Conservation (phyloP, 1,140 invertebrate species). For the Holcopasites calliopsidis region DNA sequence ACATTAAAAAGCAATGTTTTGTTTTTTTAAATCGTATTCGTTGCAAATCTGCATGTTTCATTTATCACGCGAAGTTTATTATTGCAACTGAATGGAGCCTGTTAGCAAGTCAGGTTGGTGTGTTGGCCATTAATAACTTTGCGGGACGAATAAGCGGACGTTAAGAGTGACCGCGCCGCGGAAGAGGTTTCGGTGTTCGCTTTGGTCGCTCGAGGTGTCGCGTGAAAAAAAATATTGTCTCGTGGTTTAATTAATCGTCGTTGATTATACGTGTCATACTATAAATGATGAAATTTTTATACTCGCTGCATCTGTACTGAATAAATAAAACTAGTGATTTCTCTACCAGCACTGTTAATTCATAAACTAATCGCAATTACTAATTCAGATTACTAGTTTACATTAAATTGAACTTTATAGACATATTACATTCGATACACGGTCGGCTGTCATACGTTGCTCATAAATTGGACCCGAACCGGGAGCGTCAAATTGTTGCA, state of each 20-base stretch:
- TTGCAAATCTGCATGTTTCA: constrained; percentile 12
- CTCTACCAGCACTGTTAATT: too few species aligned
- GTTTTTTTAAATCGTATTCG: constrained; percentile 9
- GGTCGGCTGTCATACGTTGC: constrained; percentile 11
- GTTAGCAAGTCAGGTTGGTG: constrained; percentile 3
- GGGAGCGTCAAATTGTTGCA: constrained; percentile 21
- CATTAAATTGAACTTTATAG: neutral
- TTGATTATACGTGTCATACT: too few species aligned
- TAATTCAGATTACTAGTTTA: too few species aligned
- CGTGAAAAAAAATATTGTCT: constrained; percentile 18
- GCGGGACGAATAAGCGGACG: constrained; percentile 48
- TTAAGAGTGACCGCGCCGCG: constrained; percentile 23
- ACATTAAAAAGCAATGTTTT: constrained; percentile 13
- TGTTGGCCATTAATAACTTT: constrained; percentile 42
- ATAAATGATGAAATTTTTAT: too few species aligned
- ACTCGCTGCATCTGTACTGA: too few species aligned
- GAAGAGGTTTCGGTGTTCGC: constrained; percentile 27
- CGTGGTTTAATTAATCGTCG: constrained; percentile 26
- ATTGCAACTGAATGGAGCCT: constrained; percentile 30
- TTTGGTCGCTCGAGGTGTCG: neutral
- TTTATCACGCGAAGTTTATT: constrained; percentile 33
- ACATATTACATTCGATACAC: constrained; percentile 5
- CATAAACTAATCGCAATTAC: too few species aligned
- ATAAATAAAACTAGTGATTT: too few species aligned
- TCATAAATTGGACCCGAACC: constrained; percentile 8